Percentiles rank a stretch among this genome's conserved stretches.
phyloP scores from a whole-genome alignment of 2,888 invertebrate genomes.

The Limnephilus lunatus region DNA sequence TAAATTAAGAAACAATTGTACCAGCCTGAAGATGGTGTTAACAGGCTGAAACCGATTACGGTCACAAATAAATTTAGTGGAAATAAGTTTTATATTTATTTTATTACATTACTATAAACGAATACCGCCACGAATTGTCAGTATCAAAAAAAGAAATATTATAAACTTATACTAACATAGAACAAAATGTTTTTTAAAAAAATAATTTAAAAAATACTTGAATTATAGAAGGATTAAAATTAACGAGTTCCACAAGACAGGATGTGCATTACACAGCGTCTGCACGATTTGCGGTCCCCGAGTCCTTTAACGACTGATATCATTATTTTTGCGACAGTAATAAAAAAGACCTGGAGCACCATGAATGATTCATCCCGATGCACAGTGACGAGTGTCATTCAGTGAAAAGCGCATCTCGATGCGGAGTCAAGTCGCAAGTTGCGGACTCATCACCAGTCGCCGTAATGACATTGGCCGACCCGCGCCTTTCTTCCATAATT shows the following conservation, averaged over 20 bases:
- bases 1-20: no score
- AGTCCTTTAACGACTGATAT: conserved; percentile 19
- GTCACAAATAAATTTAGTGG: no score
- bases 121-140: no score
- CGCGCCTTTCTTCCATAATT: conserved; percentile 63
- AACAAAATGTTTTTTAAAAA: background rate
- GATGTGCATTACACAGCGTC: background rate
- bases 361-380: conserved; percentile 46
- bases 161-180: no score
- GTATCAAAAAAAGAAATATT: no score
- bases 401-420: conserved; percentile 56
- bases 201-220: background rate
- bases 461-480: conserved; percentile 63
- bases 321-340: conserved; percentile 42
- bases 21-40: no score
- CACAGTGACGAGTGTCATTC: conserved; percentile 42
- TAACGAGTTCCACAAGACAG: background rate
- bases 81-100: no score
- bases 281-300: conserved; percentile 6
- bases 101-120: no score
- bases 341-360: background rate
- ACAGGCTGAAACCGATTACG: no score
- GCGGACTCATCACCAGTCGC: conserved; percentile 55
- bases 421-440: conserved; percentile 18
- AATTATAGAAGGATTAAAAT: background rate